Evolutionary conservation across 1,140 invertebrate species (phyloP).

Genomic region (Metaphire vulgaris): DNA sequence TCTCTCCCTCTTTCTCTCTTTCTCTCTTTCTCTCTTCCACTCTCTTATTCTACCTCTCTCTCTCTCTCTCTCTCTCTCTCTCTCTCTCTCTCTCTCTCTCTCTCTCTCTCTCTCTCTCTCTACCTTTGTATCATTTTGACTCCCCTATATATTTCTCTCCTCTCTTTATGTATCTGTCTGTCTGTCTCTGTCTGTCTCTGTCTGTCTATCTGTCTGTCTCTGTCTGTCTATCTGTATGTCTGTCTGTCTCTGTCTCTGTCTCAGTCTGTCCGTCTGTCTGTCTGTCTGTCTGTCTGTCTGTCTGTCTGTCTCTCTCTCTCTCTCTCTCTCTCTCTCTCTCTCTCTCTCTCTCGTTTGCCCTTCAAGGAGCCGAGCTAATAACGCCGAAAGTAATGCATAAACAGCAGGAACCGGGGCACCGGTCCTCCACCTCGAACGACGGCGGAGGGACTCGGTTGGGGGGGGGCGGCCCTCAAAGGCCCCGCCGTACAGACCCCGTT

Average conservation of each 20-base stretch:
- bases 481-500: too few species aligned
- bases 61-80: not conserved
- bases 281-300: not conserved
- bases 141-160: not conserved
- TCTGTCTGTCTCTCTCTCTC: not conserved
- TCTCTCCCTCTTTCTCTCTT: not conserved
- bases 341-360: not conserved
- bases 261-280: not conserved
- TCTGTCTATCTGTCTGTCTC: not conserved
- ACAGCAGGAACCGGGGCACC: too few species aligned
- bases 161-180: not conserved
- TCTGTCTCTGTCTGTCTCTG: not conserved
- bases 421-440: too few species aligned
- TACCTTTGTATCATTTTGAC: not conserved
- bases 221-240: not conserved
- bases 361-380: too few species aligned
- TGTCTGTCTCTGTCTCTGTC: not conserved
- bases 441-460: too few species aligned
- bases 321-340: not conserved
- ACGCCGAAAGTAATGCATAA: too few species aligned
- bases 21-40: not conserved
- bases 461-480: too few species aligned
- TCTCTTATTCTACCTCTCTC: not conserved
- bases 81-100: not conserved
- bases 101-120: not conserved